Evolutionary conservation across 92 coral and sea anemone genomes (phyloP).

Genomic region (Porites lobata): DNA sequence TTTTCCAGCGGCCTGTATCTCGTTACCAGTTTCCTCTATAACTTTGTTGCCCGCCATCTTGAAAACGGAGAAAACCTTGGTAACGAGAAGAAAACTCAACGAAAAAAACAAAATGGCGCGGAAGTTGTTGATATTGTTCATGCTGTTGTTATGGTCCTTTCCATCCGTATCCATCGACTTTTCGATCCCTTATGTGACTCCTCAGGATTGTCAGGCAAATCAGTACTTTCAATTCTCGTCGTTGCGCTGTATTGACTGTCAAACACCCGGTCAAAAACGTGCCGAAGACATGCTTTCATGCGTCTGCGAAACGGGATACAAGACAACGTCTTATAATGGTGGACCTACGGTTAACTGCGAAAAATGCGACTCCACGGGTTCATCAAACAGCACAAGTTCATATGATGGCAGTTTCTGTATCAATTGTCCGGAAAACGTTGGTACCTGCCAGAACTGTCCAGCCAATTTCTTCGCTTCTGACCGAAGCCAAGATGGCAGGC

Average conservation of each 20-base stretch:
- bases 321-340: conserved; percentile 45
- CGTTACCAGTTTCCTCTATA: background rate
- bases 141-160: conserved; percentile 55
- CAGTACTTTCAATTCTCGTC: conserved; percentile 86
- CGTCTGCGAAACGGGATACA: conserved; percentile 79
- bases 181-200: conserved; percentile 68
- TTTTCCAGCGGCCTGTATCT: background rate
- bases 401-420: conserved; percentile 91
- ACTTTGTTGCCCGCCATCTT: background rate
- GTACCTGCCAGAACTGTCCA: conserved; percentile 75
- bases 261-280: conserved; percentile 52
- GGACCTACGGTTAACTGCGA: conserved; percentile 66
- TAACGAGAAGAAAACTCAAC: background rate
- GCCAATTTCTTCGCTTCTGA: conserved; percentile 65
- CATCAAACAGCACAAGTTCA: conserved; percentile 72
- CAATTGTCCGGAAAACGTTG: conserved; percentile 69
- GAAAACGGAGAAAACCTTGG: background rate
- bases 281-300: conserved; percentile 73
- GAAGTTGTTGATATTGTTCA: conserved; percentile 53
- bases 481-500: conserved; percentile 58
- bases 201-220: conserved; percentile 58
- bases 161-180: conserved; percentile 36
- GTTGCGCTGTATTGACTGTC: conserved; percentile 70
- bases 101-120: conserved; percentile 61
- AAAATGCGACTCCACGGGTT: conserved; percentile 41